A percentile compares a stretch with the other conserved stretches of the same genome.
Conservation (phyloP, 2,888 invertebrate species). For the Habrosyne pyritoides region DNA sequence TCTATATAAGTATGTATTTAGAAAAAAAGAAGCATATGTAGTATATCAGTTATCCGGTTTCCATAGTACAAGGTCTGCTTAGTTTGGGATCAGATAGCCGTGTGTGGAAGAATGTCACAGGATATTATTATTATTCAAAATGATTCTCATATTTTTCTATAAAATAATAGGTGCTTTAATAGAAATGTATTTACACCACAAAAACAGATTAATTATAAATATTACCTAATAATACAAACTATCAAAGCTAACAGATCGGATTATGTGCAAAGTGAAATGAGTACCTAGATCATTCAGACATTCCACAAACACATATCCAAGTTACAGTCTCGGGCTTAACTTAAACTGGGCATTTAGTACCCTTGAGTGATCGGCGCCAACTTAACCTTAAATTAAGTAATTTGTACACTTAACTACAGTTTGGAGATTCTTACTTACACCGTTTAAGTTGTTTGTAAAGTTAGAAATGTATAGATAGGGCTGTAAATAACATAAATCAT, state of each 20-base stretch:
- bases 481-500: background rate
- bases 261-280: background rate
- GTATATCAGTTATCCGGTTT: too few relatives aligned
- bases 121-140: too few relatives aligned
- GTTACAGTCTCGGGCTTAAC: slow-evolving; percentile 10
- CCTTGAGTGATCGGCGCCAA: slow-evolving; percentile 75
- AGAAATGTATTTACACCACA: too few relatives aligned
- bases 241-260: background rate
- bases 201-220: too few relatives aligned
- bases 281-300: background rate
- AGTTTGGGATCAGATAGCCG: too few relatives aligned
- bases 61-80: too few relatives aligned
- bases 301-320: slow-evolving; percentile 2
- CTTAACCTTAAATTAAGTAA: slow-evolving; percentile 83
- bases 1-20: too few relatives aligned
- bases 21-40: too few relatives aligned
- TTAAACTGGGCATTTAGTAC: slow-evolving; percentile 36
- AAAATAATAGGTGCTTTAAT: too few relatives aligned
- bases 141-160: too few relatives aligned
- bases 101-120: too few relatives aligned
- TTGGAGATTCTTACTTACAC: slow-evolving; percentile 76
- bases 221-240: too few relatives aligned
- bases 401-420: slow-evolving; percentile 83
- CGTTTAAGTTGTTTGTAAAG: slow-evolving; percentile 59
- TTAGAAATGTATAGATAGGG: slow-evolving; percentile 39